Evolutionary conservation across 2,797 vertebrate genomes (phyloP).

Genomic region (Sphenodon punctatus): DNA sequence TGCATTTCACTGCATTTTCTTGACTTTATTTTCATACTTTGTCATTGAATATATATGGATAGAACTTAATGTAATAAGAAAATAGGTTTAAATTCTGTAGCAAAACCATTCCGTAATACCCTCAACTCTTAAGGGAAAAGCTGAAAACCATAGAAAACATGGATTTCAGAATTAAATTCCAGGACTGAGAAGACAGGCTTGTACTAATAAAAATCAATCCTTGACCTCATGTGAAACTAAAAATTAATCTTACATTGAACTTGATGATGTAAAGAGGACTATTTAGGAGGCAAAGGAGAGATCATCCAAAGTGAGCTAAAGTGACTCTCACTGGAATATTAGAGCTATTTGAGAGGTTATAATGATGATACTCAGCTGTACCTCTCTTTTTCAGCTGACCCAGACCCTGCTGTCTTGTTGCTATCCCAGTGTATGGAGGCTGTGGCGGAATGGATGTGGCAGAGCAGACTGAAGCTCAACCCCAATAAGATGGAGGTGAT

Average conservation of each 20-base stretch:
- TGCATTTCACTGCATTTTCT: not conserved
- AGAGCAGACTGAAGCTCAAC: no score
- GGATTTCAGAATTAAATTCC: not conserved
- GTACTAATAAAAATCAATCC: not conserved
- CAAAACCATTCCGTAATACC: not conserved
- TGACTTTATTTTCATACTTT: not conserved
- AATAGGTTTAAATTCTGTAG: not conserved
- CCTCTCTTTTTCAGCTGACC: no score
- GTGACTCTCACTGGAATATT: no score
- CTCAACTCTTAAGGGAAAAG: not conserved
- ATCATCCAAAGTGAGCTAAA: no score
- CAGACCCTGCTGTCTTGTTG: no score
- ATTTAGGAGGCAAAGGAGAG: not conserved
- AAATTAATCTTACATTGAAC: no score
- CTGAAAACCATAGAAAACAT: not conserved
- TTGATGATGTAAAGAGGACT: not conserved
- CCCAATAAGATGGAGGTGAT: no score
- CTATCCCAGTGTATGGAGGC: no score
- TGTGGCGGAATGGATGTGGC: no score
- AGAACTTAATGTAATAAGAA: not conserved
- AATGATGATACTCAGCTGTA: no score
- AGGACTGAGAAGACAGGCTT: not conserved
- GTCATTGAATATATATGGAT: rapidly evolving
- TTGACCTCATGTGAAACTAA: not conserved
- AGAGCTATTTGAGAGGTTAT: no score